Evolutionary conservation across 2,888 invertebrate species (phyloP).

Genomic region (Willowsia nigromaculata): DNA sequence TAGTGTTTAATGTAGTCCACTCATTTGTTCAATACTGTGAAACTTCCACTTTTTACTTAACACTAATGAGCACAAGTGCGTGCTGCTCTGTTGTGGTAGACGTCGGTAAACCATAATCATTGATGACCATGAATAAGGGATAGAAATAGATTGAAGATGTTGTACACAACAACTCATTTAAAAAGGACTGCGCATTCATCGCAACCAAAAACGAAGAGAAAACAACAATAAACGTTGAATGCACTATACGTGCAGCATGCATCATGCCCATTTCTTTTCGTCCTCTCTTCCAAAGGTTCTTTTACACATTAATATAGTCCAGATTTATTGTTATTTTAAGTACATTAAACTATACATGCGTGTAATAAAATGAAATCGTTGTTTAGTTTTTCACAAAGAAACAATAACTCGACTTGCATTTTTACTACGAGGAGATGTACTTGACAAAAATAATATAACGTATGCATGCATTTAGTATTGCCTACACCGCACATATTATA

Average conservation of each 20-base stretch:
- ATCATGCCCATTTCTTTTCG: constrained; percentile 58
- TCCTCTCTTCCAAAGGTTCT: not conserved
- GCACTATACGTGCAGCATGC: constrained; percentile 55
- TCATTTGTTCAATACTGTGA: constrained; percentile 56
- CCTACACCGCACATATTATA: too few species aligned
- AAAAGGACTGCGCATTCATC: not conserved
- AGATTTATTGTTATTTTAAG: constrained; percentile 19
- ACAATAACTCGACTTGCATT: constrained; percentile 1
- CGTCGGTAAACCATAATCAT: constrained; percentile 44
- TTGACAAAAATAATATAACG: too few species aligned
- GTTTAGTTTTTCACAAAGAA: not conserved
- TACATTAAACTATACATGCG: not conserved
- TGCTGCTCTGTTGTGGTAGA: constrained; percentile 58
- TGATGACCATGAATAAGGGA: not conserved
- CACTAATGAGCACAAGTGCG: constrained; percentile 67
- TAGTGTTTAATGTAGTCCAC: constrained; percentile 65
- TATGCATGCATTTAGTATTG: too few species aligned
- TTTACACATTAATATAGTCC: constrained; percentile 20
- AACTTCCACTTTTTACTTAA: constrained; percentile 44
- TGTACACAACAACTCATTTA: not conserved
- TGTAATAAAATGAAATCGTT: not conserved
- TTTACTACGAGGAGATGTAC: constrained; percentile 8
- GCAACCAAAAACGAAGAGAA: not conserved
- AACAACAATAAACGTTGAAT: constrained; percentile 9
- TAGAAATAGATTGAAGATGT: not conserved